These are phyloP conservation scores for Spialia ferax DNA, from an alignment of 2,888 invertebrate genomes.

Conservation along the genomic window DNA sequence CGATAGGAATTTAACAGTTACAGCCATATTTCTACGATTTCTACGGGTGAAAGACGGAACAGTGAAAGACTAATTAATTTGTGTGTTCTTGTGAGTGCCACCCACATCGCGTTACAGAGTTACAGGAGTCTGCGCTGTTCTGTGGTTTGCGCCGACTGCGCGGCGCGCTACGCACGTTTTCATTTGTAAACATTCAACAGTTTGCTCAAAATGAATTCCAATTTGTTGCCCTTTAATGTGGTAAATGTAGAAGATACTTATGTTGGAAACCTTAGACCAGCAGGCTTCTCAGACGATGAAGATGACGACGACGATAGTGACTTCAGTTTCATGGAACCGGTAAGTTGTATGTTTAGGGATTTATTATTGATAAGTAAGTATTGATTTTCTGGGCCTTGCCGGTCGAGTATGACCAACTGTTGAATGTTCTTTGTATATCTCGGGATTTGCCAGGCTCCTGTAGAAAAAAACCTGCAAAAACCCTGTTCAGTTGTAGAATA, in stretches of 20 bases:
- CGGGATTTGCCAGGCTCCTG: background rate
- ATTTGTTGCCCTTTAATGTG: background rate
- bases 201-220: conserved; percentile 4
- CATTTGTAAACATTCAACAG: conserved; percentile 1
- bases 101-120: too few species aligned
- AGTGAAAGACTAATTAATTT: too few species aligned
- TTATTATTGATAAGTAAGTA: too few species aligned
- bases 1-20: too few species aligned
- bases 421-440: conserved; percentile 3
- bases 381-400: background rate
- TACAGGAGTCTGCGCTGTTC: too few species aligned
- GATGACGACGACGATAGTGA: conserved; percentile 78
- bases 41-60: too few species aligned
- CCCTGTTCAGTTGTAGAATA: too few species aligned
- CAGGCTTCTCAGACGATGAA: conserved; percentile 75
- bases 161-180: background rate
- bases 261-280: conserved; percentile 53
- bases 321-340: conserved; percentile 72
- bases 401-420: background rate
- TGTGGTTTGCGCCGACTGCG: too few species aligned
- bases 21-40: too few species aligned
- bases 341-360: too few species aligned
- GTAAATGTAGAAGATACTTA: conserved; percentile 6
- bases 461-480: too few species aligned
- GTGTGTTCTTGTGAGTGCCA: too few species aligned